A percentile compares a stretch with the other conserved stretches of the same genome.
Conservation (phyloP, 2,888 invertebrate species). For the Orthosia gothica region DNA sequence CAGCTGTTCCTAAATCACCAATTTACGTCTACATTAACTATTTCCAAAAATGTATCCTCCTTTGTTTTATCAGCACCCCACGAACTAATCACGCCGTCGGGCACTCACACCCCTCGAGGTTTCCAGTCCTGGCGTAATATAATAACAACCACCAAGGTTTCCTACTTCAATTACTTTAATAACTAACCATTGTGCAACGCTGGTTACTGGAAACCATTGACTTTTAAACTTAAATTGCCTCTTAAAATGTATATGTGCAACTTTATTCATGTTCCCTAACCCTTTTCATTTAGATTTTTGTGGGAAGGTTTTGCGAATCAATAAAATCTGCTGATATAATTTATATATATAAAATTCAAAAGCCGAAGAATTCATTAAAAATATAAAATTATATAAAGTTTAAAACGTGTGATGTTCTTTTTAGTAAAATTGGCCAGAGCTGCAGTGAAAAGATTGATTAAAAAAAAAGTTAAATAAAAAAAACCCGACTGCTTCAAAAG, state of each 20-base stretch:
- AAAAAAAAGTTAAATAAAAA: too few relatives aligned
- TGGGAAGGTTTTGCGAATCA: neutral
- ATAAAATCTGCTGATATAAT: neutral
- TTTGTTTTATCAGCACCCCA: slow-evolving; percentile 60
- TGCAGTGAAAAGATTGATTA: neutral
- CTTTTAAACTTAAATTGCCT: slow-evolving; percentile 63
- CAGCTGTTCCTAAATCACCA: slow-evolving; percentile 34
- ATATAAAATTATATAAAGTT: too few relatives aligned
- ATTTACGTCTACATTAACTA: slow-evolving; percentile 44
- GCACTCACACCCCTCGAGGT: slow-evolving; percentile 53
- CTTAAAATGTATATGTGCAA: slow-evolving; percentile 59
- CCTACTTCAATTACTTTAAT: slow-evolving; percentile 84
- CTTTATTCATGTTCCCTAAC: slow-evolving; percentile 65
- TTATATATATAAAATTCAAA: neutral
- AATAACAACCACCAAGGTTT: slow-evolving; percentile 72
- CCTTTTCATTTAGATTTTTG: slow-evolving; percentile 15
- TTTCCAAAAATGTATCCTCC: slow-evolving; percentile 44
- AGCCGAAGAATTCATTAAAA: too few relatives aligned
- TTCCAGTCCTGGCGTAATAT: slow-evolving; percentile 58
- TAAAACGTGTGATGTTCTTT: too few relatives aligned
- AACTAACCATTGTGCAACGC: slow-evolving; percentile 76
- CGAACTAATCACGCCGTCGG: slow-evolving; percentile 31
- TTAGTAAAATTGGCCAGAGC: neutral
- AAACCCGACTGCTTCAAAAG: too few relatives aligned
- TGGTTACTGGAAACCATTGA: slow-evolving; percentile 68